These are phyloP conservation scores for Microcebus jonahi DNA, from an alignment of 2,113 vertebrate species.

Conservation along the genomic window DNA sequence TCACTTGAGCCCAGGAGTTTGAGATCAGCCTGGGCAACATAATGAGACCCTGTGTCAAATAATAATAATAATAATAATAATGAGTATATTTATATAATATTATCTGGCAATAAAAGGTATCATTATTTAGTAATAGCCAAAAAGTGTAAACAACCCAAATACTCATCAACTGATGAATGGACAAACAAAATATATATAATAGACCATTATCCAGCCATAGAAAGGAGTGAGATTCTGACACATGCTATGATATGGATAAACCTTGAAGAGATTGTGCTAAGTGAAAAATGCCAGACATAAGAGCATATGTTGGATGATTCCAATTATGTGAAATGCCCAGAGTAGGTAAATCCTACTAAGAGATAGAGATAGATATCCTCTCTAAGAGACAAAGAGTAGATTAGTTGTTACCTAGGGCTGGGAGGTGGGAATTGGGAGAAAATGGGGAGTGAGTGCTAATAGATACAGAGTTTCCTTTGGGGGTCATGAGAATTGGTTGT, in stretches of 20 bases:
- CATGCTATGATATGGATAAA: neutral
- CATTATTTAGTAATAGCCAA: neutral
- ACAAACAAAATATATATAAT: neutral
- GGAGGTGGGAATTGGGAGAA: neutral
- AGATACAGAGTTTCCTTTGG: neutral
- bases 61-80: neutral
- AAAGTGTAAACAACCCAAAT: neutral
- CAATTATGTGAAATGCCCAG: neutral
- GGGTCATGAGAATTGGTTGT: neutral
- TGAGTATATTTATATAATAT: neutral
- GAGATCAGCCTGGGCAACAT: no score
- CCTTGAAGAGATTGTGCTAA: neutral
- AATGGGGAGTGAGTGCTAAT: neutral
- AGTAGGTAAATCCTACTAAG: neutral
- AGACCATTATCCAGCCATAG: neutral
- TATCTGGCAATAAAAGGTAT: neutral
- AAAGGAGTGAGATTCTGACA: neutral
- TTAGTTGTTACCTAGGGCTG: neutral
- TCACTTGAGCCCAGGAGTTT: no score
- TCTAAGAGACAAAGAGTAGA: neutral
- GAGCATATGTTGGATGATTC: neutral
- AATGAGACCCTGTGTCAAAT: no score
- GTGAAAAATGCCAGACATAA: neutral
- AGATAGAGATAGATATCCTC: neutral
- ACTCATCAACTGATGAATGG: neutral